Conservation (phyloP, 2,888 invertebrate genomes). For the Xanthia togata region DNA sequence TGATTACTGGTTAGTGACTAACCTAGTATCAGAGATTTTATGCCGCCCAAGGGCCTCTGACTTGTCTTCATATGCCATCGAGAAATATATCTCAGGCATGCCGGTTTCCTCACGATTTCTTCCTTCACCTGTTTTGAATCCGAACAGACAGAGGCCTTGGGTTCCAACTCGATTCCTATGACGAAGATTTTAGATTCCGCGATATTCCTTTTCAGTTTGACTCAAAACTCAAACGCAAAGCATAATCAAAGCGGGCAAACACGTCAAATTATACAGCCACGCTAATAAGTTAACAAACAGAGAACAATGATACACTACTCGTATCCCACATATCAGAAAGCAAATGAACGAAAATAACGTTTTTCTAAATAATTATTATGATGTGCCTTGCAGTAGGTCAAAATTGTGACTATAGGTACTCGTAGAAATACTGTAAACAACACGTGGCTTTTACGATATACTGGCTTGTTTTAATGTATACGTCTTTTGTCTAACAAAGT, state of each 20-base stretch:
- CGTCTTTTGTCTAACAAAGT: conserved; percentile 39
- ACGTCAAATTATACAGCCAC: conserved; percentile 32
- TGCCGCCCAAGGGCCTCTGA: too few relatives aligned
- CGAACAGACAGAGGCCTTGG: too few relatives aligned
- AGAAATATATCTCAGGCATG: too few relatives aligned
- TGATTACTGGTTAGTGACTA: too few relatives aligned
- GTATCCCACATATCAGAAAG: conserved; percentile 72
- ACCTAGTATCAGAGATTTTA: too few relatives aligned
- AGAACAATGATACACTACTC: conserved; percentile 71
- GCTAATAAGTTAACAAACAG: conserved; percentile 63
- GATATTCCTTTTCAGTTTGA: too few relatives aligned
- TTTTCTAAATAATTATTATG: conserved; percentile 62
- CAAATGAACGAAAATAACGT: conserved; percentile 69
- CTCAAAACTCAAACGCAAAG: too few relatives aligned
- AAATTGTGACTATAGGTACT: conserved; percentile 70
- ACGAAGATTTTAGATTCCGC: too few relatives aligned
- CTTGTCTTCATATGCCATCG: too few relatives aligned
- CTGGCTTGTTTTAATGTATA: conserved; percentile 71
- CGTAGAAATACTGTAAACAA: conserved; percentile 77
- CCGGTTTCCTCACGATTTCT: too few relatives aligned
- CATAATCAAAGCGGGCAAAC: conserved; percentile 17
- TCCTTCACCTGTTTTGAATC: too few relatives aligned
- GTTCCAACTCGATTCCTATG: too few relatives aligned
- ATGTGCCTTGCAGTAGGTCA: conserved; percentile 78
- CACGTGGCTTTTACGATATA: conserved; percentile 75